These are phyloP conservation scores for Esox niger DNA, from an alignment of 2,113 vertebrate species.

Conservation along the genomic window DNA sequence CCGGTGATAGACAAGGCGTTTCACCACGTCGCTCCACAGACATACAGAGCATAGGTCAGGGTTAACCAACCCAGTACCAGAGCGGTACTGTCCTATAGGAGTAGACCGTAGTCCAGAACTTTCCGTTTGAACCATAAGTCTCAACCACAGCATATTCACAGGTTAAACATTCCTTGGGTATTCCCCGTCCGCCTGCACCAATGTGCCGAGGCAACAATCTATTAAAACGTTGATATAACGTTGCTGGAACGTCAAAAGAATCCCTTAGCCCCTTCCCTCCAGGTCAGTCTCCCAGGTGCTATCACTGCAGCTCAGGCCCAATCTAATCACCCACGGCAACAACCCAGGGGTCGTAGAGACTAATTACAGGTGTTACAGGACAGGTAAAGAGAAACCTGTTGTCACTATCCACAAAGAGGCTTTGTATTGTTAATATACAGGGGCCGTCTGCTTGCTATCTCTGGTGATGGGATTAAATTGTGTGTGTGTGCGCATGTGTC, in stretches of 20 bases:
- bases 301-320: constrained; percentile 50
- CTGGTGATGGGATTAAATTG: constrained; percentile 4
- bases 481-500: neutral
- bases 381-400: constrained; percentile 34
- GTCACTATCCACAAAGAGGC: constrained; percentile 46
- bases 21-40: too few species aligned
- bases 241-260: neutral
- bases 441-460: neutral
- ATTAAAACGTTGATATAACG: neutral
- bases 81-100: too few species aligned
- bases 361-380: constrained; percentile 62
- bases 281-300: constrained; percentile 27
- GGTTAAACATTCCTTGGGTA: too few species aligned
- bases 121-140: too few species aligned
- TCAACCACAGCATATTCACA: neutral
- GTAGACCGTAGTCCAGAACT: too few species aligned
- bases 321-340: constrained; percentile 41
- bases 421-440: constrained; percentile 26
- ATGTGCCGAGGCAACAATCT: neutral
- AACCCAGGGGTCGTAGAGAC: constrained; percentile 45
- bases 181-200: neutral
- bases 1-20: too few species aligned
- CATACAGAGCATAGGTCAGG: too few species aligned
- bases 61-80: too few species aligned
- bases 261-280: constrained; percentile 14